phyloP scores from a whole-genome alignment of 1,140 invertebrate genomes.

The Grapholita molesta region DNA sequence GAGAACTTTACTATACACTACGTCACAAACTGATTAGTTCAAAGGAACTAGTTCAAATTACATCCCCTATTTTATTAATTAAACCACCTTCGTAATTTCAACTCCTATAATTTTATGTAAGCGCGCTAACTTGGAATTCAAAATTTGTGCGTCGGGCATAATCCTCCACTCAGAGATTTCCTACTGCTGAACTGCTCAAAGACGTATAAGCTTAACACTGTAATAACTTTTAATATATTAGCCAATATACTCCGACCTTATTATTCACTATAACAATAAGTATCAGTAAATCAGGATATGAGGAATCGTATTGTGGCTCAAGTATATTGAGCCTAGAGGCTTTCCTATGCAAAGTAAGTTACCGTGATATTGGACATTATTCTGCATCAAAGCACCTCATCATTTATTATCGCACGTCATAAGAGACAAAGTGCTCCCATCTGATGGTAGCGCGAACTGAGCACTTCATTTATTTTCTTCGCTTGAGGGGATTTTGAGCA shows the following conservation, averaged over 20 bases:
- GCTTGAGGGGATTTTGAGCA: conserved; percentile 2
- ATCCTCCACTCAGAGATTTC: conserved; percentile 19
- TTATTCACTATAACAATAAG: conserved; percentile 14
- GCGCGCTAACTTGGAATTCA: conserved; percentile 17
- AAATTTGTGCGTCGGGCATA: conserved; percentile 23
- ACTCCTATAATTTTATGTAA: neutral
- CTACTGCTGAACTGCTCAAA: conserved; percentile 23
- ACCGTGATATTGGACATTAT: conserved; percentile 60
- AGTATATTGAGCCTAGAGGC: neutral
- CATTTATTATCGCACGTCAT: conserved; percentile 39
- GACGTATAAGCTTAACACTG: conserved; percentile 20
- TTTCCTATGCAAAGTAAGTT: conserved; percentile 35
- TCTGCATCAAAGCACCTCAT: conserved; percentile 39
- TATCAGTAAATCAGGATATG: neutral
- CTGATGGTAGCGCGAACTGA: conserved; percentile 27
- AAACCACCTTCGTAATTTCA: conserved; percentile 1
- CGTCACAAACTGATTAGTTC: neutral
- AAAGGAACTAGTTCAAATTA: neutral
- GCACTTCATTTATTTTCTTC: conserved; percentile 28
- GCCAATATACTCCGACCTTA: conserved; percentile 11
- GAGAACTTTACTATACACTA: neutral
- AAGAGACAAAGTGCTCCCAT: conserved; percentile 32
- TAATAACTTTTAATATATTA: conserved; percentile 22
- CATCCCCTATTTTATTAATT: neutral
- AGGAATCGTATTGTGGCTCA: neutral